These are phyloP conservation scores for Cephus cinctus DNA, from an alignment of 1,140 invertebrate species.

Conservation along the genomic window DNA sequence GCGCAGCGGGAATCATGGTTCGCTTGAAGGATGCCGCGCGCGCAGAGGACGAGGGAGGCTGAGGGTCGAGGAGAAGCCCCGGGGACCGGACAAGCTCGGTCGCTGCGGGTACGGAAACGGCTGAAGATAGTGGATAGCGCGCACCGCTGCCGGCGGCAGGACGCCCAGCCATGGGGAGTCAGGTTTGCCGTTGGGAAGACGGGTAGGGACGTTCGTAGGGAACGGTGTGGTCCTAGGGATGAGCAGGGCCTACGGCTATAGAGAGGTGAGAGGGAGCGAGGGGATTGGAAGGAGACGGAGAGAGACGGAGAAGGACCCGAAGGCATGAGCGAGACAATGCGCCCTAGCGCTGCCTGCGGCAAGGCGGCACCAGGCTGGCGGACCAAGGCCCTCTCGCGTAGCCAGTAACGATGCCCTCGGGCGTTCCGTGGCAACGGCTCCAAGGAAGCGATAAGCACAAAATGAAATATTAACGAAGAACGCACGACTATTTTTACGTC, in stretches of 20 bases:
- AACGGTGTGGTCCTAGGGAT: slow-evolving; percentile 1
- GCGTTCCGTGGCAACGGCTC: slow-evolving; percentile 35
- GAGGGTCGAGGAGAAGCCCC: slow-evolving; percentile 12
- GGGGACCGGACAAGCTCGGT: slow-evolving; percentile 20
- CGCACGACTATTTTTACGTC: slow-evolving; percentile 3
- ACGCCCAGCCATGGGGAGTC: no score
- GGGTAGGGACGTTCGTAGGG: slow-evolving; percentile 14
- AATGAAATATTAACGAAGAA: slow-evolving; percentile 58
- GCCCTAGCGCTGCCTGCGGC: slow-evolving; percentile 29
- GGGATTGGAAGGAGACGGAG: slow-evolving; percentile 11
- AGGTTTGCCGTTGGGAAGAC: slow-evolving; percentile 12
- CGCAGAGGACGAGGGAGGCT: slow-evolving; percentile 16
- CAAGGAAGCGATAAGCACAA: slow-evolving; percentile 55
- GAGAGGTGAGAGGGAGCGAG: slow-evolving; percentile 9
- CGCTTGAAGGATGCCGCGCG: slow-evolving; percentile 20
- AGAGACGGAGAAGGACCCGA: slow-evolving; percentile 19
- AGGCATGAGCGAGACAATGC: slow-evolving; percentile 43
- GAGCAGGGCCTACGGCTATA: slow-evolving; percentile 12
- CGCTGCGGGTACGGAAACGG: slow-evolving; percentile 42
- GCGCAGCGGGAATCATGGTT: slow-evolving; percentile 35
- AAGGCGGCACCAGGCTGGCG: slow-evolving; percentile 18
- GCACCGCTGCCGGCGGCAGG: slow-evolving; percentile 12
- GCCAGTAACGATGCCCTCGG: slow-evolving; percentile 52
- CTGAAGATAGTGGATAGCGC: slow-evolving; percentile 39
- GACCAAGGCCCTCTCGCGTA: slow-evolving; percentile 35